Percentiles rank a stretch among this genome's conserved stretches.
These are phyloP conservation scores for Mobula birostris DNA, from an alignment of 2,113 vertebrate genomes.

Conservation along the genomic window DNA sequence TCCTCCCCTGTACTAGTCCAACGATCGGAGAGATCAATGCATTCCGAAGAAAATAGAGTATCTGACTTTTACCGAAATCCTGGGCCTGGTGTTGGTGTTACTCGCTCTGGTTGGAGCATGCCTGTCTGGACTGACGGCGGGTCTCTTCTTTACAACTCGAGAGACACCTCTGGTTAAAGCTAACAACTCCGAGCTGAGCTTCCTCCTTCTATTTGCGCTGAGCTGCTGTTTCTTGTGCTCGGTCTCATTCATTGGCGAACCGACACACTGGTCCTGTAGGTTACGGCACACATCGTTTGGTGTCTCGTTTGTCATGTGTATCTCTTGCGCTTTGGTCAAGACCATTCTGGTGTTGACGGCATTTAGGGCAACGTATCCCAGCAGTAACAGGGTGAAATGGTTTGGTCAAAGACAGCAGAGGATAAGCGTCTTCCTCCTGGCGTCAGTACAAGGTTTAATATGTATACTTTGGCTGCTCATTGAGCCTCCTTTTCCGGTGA, in stretches of 20 bases:
- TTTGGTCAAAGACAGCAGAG: not conserved
- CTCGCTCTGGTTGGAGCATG: not conserved
- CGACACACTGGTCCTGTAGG: not conserved
- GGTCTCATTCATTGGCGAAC: not conserved
- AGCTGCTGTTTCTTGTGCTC: too few relatives aligned
- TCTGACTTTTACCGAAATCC: not conserved
- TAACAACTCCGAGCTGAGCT: conserved; percentile 14
- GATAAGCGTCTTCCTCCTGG: not conserved
- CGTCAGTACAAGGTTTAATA: not conserved
- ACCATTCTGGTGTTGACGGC: not conserved
- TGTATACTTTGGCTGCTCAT: too few relatives aligned
- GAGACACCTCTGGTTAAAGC: conserved; percentile 11
- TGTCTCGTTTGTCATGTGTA: not conserved
- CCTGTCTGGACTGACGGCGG: too few relatives aligned
- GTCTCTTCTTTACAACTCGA: not conserved
- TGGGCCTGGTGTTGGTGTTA: not conserved
- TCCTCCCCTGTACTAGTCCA: too few relatives aligned
- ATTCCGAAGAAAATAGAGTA: not conserved
- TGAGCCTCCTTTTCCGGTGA: too few relatives aligned
- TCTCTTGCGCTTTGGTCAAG: not conserved
- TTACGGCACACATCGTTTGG: not conserved
- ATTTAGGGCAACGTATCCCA: not conserved
- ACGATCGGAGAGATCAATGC: not conserved
- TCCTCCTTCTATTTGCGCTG: not conserved
- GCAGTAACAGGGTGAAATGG: not conserved